Percentiles rank a stretch among this genome's conserved stretches.
These are phyloP conservation scores for Dallia pectoralis DNA, from an alignment of 2,797 vertebrate species.

Conservation along the genomic window DNA sequence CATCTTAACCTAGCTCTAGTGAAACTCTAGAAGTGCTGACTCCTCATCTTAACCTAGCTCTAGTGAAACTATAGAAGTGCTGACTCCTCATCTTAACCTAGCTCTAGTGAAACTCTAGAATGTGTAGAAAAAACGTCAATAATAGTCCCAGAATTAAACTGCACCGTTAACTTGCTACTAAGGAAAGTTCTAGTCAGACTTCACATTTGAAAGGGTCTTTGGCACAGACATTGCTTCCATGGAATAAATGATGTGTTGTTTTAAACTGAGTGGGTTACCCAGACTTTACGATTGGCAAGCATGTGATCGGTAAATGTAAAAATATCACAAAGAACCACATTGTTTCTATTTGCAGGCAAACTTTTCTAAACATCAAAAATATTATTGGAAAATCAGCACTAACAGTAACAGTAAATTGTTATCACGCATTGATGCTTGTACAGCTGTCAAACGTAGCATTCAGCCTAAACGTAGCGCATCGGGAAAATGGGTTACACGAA, in stretches of 20 bases:
- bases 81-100: not conserved
- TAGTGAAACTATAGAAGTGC: not conserved
- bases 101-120: not conserved
- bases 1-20: not conserved
- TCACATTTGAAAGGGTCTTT: constrained; percentile 29
- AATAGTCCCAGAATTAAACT: not conserved
- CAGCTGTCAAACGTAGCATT: constrained; percentile 22
- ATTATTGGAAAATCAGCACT: constrained; percentile 20
- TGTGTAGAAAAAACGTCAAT: too few relatives aligned
- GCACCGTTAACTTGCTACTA: not conserved
- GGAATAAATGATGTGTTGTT: constrained; percentile 47
- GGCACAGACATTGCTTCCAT: constrained; percentile 30
- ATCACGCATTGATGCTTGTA: constrained; percentile 10
- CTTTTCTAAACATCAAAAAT: constrained; percentile 23
- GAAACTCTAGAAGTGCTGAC: not conserved
- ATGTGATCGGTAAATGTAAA: constrained; percentile 50
- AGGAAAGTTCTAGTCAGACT: constrained; percentile 47
- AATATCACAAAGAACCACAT: constrained; percentile 50
- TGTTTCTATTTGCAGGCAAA: constrained; percentile 27
- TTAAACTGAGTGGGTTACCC: constrained; percentile 38
- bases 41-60: not conserved
- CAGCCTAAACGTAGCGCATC: constrained; percentile 15
- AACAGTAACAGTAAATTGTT: constrained; percentile 14
- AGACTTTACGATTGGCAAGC: constrained; percentile 51
- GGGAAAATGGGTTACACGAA: constrained; percentile 26